Base-by-base conservation (phyloP, 2,888 invertebrate species). In the Microdon myrmicae region DNA sequence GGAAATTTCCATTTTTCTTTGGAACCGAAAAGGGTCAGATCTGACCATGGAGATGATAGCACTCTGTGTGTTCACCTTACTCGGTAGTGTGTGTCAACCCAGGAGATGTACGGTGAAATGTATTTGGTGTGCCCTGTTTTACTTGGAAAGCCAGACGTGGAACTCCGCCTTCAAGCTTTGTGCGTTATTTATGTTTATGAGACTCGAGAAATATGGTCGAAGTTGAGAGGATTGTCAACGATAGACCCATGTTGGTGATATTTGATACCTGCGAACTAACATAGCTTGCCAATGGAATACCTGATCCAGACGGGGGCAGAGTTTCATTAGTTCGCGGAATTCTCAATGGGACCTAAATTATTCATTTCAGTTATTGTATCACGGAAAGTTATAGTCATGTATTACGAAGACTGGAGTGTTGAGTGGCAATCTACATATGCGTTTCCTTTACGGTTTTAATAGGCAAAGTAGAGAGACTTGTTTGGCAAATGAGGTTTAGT, bases 21-120 rank as follows among this genome's bases (percentile, higher is more conserved):
- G 19, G 64, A 64, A 64, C 47, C 53, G 58, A 64, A 64, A 64
- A 64, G 64, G 64, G 64, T 64, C 64, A 64, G 64, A 58, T 58
- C 45, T 37, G 44, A 10, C 16, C 37, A 43, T 37, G 41, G 39
- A 55, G 61, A 55, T 49, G 55, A 61, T 14, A 25, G 28, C 23
- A 44, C 23, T 9, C 16, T 43, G 37, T 54, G 55, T 55, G 48
- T 23, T 61, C 48, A 61, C 48, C 60, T 14, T 6, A 44, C 38
- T 20, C 10, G 29, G 32, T 35, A 47, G 47, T 55, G 41, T 53
- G 51, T 53, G 51, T 59, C 43, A 29, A 39, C 31, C 45, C 51
- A 23, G 17, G 14, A 9, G 20, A 43, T 20, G 9, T 22, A 29
- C 9, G 25, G 39, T 39, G 16, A 14, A 16, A 17, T 2, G 22